A percentile compares a stretch with the other conserved stretches of the same genome.
Evolutionary conservation across 2,113 vertebrate genomes (phyloP).

Genomic region (Cephalopterus ornatus): DNA sequence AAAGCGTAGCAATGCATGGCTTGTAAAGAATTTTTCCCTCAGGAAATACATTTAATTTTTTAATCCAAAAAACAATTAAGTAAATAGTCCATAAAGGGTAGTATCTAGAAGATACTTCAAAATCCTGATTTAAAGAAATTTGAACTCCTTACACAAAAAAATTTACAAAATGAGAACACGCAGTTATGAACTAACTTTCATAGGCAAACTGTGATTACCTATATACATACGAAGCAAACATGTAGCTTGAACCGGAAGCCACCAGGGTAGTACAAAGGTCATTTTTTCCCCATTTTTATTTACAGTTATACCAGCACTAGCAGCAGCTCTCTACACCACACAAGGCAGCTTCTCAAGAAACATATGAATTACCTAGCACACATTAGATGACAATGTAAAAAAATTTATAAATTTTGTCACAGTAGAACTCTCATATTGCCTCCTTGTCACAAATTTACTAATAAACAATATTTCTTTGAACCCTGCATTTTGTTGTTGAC

Average conservation of each 20-base stretch:
- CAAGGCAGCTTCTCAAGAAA: background rate
- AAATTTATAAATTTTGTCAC: background rate
- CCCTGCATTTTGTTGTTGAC: background rate
- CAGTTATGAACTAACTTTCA: background rate
- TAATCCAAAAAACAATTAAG: background rate
- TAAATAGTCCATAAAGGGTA: background rate
- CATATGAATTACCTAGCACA: background rate
- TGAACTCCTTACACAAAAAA: background rate
- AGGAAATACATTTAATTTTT: background rate
- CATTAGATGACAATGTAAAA: background rate
- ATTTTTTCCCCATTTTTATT: background rate
- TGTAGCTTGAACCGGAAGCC: background rate
- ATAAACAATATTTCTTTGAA: background rate
- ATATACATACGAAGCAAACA: background rate
- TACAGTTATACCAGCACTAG: background rate
- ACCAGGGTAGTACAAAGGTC: background rate
- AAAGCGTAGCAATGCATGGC: background rate
- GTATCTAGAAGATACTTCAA: background rate
- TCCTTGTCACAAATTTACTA: background rate
- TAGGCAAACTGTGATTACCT: background rate
- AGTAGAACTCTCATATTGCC: background rate
- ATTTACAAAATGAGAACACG: background rate
- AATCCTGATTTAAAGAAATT: background rate
- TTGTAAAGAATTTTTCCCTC: background rate
- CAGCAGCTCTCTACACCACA: background rate